Percentiles rank a stretch among this genome's conserved stretches.
Evolutionary conservation across 2,797 vertebrate species (phyloP).

Genomic region (Miichthys miiuy): DNA sequence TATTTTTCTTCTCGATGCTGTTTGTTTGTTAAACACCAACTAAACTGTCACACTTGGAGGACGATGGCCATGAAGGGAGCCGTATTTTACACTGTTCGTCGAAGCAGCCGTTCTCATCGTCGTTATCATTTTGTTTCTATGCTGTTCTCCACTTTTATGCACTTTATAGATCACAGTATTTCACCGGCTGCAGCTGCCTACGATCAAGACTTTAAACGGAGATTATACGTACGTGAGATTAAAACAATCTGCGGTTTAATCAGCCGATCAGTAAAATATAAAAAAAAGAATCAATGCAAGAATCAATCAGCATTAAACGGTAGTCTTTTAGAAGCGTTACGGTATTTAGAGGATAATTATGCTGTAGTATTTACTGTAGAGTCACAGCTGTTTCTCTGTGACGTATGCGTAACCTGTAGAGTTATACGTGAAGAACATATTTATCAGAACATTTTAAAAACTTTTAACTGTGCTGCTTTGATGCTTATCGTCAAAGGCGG

Average conservation of each 20-base stretch:
- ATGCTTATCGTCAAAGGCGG: slow-evolving; percentile 8
- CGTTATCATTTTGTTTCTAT: slow-evolving; percentile 31
- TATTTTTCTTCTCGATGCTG: slow-evolving; percentile 54
- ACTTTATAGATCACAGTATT: slow-evolving; percentile 81
- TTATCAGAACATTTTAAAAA: slow-evolving; percentile 36
- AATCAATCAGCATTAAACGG: slow-evolving; percentile 35
- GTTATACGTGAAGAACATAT: slow-evolving; percentile 33
- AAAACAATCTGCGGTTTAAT: slow-evolving; percentile 21
- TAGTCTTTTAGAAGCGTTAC: slow-evolving; percentile 38
- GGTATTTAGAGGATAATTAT: slow-evolving; percentile 19
- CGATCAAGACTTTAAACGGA: slow-evolving; percentile 23
- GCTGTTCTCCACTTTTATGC: slow-evolving; percentile 72
- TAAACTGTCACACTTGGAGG: slow-evolving; percentile 22
- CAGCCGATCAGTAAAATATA: neutral
- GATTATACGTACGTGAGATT: slow-evolving; percentile 27
- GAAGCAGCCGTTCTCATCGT: slow-evolving; percentile 32
- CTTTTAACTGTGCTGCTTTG: slow-evolving; percentile 19
- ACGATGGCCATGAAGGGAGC: slow-evolving; percentile 49
- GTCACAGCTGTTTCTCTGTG: slow-evolving; percentile 18
- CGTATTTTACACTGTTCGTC: slow-evolving; percentile 42
- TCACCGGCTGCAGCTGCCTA: slow-evolving; percentile 38
- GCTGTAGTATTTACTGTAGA: slow-evolving; percentile 46
- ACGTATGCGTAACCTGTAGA: neutral
- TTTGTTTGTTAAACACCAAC: slow-evolving; percentile 46
- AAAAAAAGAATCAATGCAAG: neutral